Base-by-base conservation (phyloP, 2,113 vertebrate genomes). In the Paralichthys olivaceus region DNA sequence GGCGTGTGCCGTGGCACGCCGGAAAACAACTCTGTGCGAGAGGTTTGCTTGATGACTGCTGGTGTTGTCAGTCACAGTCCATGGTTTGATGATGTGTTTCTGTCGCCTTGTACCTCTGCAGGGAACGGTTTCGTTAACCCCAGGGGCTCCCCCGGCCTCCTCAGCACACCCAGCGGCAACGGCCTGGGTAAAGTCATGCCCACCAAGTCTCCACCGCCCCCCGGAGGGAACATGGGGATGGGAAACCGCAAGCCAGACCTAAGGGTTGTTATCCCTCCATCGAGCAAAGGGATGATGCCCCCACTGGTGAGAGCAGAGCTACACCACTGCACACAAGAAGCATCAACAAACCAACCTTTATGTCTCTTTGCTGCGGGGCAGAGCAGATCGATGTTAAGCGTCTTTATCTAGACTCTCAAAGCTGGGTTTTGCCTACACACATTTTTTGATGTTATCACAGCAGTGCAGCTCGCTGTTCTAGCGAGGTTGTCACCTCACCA, bases 261-360 rank as follows among this genome's bases (percentile, higher is more conserved):
- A 26, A 95, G 97, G 64, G 98, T 99, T 12, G 97, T 99, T 88
- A 99, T 99, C 91, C 98, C 98, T 1, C 96, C 97, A 75, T 96
- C 97, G 57, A 97, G 96, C 96, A 99, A 99, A 93, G 96, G 96
- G 88, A 96, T 98, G 96, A 99, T 99, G 98, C 97, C 97, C 59
- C 97, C 98, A n/a, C 79, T 99, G 96, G 98, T 99, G 93, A 95
- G 95, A 95, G 83, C 45, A 32, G 77, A 84, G 22, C 83, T 15
- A 86, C 77, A 37, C 76, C 54, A 15, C 70, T 63, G 81, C 87
- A 79, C 76, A 84, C 19, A 32, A 77, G 73, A 43, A 59, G 68
- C 59, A 58, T 28, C 55, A 53, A 69, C 81, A 64, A 26, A 83
- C 80, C 65, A 63, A 64, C 65, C 75, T 69, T 63, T 26, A 70